Evolutionary conservation across 2,113 vertebrate genomes (phyloP), one percentile per base, ranked within the genome.

Genomic region (Chlamydotis undulata): DNA sequence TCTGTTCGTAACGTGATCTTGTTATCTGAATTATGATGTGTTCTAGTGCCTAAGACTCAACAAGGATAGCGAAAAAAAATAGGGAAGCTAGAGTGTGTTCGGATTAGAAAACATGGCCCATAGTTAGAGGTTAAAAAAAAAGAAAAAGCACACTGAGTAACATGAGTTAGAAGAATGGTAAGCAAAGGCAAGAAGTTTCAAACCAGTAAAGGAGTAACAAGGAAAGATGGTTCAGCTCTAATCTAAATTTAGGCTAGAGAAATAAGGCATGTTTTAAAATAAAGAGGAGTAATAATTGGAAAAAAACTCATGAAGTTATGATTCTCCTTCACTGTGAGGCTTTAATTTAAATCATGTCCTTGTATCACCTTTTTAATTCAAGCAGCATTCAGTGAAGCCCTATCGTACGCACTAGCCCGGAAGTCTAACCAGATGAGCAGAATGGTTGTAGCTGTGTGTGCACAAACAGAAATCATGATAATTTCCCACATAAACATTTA

Each of bases 401-500:
- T 11, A 33, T 61, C 37, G 52, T 52, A 73, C 8, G 1, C 3
- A 1, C 41, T 24, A 17, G 68, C 29, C 31, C 21, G 28, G 37
- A 50, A 53, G 43, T 10, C 67, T 17, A 33, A 52, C 68, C 56
- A 35, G 45, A 26, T 3, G 47, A 61, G n/a, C 47, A 29, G 12
- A 55, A 31, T 0, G 33, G n/a, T 0, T 24, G 57, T 4, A 12
- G 1, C 35, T 33, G 47, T 6, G 22, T 1, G 50, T 23, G 39
- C 22, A 64, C 43, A 19, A 3, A n/a, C 19, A 6, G 25, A 60
- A 67, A 53, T 1, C 53, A 28, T 0, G 5, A 2, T 5, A 1
- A 5, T 19, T 63, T 43, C 60, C 63, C 77, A 10, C 35, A 41
- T 1, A 12, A 0, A 39, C 4, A 3, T 5, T 5, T 19, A 3